Evolutionary conservation across 2,888 invertebrate species (phyloP).

Genomic region (Lasioglossum marginatum): DNA sequence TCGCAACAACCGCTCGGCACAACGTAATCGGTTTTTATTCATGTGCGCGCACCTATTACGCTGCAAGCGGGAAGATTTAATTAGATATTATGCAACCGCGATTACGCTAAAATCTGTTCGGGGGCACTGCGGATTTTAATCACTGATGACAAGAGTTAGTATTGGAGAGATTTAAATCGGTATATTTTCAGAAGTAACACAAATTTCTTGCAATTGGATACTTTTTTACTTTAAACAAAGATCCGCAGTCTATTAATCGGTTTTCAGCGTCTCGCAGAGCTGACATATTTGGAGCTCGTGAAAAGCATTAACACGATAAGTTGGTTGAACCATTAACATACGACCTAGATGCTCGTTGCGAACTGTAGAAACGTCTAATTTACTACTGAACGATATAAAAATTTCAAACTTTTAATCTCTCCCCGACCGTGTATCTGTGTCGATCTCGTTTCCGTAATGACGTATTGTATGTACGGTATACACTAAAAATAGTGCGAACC

Average conservation of each 20-base stretch:
- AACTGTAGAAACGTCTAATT: not conserved
- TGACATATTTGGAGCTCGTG: not conserved
- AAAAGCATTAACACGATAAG: not conserved
- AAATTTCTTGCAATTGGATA: too few species aligned
- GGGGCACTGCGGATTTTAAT: not conserved
- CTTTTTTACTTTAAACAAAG: not conserved
- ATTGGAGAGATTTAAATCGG: not conserved
- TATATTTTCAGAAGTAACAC: not conserved
- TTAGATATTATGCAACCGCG: constrained; percentile 7
- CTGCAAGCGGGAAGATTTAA: not conserved
- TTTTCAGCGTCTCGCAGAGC: not conserved
- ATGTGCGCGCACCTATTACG: not conserved
- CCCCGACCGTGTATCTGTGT: not conserved
- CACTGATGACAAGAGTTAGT: not conserved
- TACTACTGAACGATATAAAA: not conserved
- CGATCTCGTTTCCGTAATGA: not conserved
- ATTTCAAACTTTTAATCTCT: not conserved
- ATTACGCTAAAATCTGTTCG: not conserved
- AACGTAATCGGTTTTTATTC: not conserved
- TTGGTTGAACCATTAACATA: constrained; percentile 13
- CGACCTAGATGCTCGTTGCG: not conserved
- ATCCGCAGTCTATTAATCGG: not conserved
- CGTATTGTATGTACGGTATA: not conserved
- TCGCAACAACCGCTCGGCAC: not conserved
- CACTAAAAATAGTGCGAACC: not conserved